Conservation (phyloP, 2,113 vertebrate genomes). For the Ahaetulla prasina region DNA sequence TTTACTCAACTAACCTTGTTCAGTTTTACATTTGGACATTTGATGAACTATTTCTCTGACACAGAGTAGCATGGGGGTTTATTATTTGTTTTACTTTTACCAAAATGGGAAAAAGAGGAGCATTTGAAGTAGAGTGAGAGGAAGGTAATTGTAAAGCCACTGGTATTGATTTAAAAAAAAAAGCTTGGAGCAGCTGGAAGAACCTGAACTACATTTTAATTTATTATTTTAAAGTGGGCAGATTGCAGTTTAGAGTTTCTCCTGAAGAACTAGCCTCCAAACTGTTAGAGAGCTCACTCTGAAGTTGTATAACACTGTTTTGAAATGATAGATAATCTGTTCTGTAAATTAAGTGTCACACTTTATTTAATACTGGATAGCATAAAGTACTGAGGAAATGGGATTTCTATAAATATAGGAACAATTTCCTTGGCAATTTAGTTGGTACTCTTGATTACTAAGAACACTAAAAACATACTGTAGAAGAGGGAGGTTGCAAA, state of each 20-base stretch:
- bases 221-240: conserved; percentile 43
- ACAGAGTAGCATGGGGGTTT: conserved; percentile 9
- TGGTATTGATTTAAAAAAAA: neutral
- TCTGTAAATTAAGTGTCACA: conserved; percentile 65
- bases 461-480: neutral
- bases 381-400: conserved; percentile 55
- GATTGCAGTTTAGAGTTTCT: conserved; percentile 26
- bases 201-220: conserved; percentile 53
- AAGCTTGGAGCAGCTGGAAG: conserved; percentile 52
- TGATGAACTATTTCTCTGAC: conserved; percentile 18
- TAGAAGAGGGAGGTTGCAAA: neutral
- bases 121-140: conserved; percentile 29
- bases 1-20: neutral
- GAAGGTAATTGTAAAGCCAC: conserved; percentile 43
- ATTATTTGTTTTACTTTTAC: conserved; percentile 39
- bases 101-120: neutral
- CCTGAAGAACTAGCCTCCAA: conserved; percentile 31
- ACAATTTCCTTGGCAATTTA: conserved; percentile 32
- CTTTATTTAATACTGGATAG: conserved; percentile 52
- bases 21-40: neutral
- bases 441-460: neutral
- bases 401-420: conserved; percentile 34
- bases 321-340: conserved; percentile 44
- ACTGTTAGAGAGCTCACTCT: conserved; percentile 13
- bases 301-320: conserved; percentile 15